Evolutionary conservation across 2,113 vertebrate genomes (phyloP), one percentile per base, ranked within the genome.

Genomic region (Melanerpes formicivorus): DNA sequence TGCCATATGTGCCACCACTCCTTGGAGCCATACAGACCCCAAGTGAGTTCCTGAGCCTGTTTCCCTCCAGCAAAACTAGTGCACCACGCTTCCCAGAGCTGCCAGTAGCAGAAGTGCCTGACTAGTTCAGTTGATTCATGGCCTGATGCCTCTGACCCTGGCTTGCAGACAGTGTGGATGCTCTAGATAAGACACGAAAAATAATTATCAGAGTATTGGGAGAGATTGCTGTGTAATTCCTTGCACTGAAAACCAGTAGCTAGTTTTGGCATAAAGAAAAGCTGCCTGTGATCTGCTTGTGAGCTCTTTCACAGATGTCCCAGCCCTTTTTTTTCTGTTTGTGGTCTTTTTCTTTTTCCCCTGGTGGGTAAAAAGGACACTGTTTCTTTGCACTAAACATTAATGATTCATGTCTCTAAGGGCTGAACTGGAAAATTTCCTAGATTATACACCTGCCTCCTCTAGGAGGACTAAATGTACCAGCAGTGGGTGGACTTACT

Each of bases 401-500:
- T 93, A 93, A 95, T 93, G 91, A 95, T 93, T 96, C 90, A 96
- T 72, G 69, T 90, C 69, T 92, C 82, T 83, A 86, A 84, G 46
- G 90, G 73, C 76, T 81, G 73, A 90, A 91, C 91, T 84, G 87
- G 73, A 91, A 93, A 92, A 86, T 76, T 93, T 93, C 85, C 93
- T 80, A n/a, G 70, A 91, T 93, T 93, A 91, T 93, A 90, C 66
- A 95, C 96, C 94, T 95, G 94, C 80, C 85, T 86, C 55, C 78
- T 85, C 66, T 69, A 88, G 65, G 69, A 96, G 91, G 63, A 96
- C 91, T 93, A 93, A 93, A 91, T 95, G 96, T 95, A 93, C 94
- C 77, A 58, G 59, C 55, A 95, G 96, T 93, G 90, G 96, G 96
- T 90, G 90, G 91, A 88, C 87, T 95, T 95, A 93, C 85, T 95